phyloP scores from a whole-genome alignment of 2,888 invertebrate species.

The Lithophane semibrunnea region DNA sequence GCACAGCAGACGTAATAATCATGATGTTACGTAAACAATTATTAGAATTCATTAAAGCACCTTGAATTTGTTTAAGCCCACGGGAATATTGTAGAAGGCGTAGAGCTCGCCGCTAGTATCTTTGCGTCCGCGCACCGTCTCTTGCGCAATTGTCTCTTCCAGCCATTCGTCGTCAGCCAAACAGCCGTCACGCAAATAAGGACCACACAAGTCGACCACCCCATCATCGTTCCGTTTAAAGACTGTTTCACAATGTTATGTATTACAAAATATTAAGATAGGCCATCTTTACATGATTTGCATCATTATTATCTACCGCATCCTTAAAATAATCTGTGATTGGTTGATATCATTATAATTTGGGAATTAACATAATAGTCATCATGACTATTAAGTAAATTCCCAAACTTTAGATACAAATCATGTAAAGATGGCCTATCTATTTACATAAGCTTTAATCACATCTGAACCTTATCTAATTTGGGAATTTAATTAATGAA shows the following conservation, averaged over 20 bases:
- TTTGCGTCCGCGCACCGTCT: slow-evolving; percentile 55
- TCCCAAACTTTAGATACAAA: too few relatives aligned
- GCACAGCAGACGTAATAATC: too few relatives aligned
- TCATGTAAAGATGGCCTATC: too few relatives aligned
- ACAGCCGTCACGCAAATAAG: background rate
- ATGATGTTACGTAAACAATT: background rate
- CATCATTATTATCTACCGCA: too few relatives aligned
- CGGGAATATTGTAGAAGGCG: slow-evolving; percentile 30
- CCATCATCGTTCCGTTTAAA: slow-evolving; percentile 17
- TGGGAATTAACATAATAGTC: too few relatives aligned
- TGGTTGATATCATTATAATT: too few relatives aligned
- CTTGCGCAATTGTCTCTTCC: slow-evolving; percentile 67
- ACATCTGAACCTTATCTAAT: too few relatives aligned
- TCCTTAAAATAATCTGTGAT: slow-evolving; percentile 19
- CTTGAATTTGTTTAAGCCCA: slow-evolving; percentile 71
- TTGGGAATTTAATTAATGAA: too few relatives aligned
- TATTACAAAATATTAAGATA: too few relatives aligned
- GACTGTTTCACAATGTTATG: background rate
- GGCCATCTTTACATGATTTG: too few relatives aligned
- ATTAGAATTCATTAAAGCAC: slow-evolving; percentile 47
- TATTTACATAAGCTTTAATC: too few relatives aligned
- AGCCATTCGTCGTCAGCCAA: slow-evolving; percentile 46
- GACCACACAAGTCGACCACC: background rate
- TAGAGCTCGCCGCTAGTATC: slow-evolving; percentile 46
- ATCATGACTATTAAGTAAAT: background rate